Conservation (phyloP, 1,140 invertebrate genomes). For the Pseudomyrmex dendroicus region DNA sequence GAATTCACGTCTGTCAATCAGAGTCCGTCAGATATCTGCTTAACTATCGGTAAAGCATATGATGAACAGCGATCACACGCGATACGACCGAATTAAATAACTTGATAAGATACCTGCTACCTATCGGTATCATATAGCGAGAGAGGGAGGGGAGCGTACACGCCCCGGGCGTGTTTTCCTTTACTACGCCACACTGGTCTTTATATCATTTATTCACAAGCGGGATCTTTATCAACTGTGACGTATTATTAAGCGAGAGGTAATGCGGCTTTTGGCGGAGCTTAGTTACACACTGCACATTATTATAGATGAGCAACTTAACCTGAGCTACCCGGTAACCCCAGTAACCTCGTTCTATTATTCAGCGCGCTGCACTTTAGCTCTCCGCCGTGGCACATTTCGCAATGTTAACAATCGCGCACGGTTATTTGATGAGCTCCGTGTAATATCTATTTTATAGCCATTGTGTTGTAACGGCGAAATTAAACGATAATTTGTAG, state of each 20-base stretch:
- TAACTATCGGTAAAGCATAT: too few species aligned
- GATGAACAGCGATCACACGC: too few species aligned
- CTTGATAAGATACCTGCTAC: too few species aligned
- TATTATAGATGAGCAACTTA: constrained; percentile 62
- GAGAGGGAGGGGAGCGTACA: too few species aligned
- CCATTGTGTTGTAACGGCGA: not conserved
- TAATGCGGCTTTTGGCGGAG: constrained; percentile 56
- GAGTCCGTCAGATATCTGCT: too few species aligned
- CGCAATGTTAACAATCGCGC: constrained; percentile 50
- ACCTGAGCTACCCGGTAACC: constrained; percentile 39
- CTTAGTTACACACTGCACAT: constrained; percentile 54
- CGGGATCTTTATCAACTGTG: constrained; percentile 55
- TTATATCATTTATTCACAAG: constrained; percentile 52
- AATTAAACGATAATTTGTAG: not conserved
- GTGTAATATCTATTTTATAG: constrained; percentile 2
- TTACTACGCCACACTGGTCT: constrained; percentile 16
- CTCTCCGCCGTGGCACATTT: constrained; percentile 10
- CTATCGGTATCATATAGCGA: too few species aligned
- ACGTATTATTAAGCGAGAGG: constrained; percentile 54
- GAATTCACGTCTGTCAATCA: too few species aligned
- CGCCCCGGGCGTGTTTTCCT: too few species aligned
- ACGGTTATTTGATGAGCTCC: constrained; percentile 15
- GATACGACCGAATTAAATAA: too few species aligned
- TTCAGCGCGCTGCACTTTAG: constrained; percentile 53
- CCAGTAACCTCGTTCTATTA: constrained; percentile 47